Conservation (phyloP, 2,113 vertebrate genomes). For the Neofelis nebulosa region DNA sequence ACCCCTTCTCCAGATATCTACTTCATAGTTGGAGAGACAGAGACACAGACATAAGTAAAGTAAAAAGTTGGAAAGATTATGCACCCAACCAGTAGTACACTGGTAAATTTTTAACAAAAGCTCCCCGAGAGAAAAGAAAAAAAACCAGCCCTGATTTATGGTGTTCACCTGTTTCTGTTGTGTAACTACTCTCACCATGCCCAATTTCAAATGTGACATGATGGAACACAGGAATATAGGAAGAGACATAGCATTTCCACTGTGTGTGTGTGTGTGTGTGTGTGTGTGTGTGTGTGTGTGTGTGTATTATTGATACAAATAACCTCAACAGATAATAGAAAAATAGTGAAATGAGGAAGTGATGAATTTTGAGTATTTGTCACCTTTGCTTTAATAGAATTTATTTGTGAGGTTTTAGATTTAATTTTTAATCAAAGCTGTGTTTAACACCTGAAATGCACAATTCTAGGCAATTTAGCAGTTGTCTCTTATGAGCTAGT, state of each 20-base stretch:
- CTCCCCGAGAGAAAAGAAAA: background rate
- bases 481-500: background rate
- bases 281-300: too few species aligned
- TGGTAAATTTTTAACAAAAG: constrained; percentile 54
- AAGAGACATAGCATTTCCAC: background rate
- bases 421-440: background rate
- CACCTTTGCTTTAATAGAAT: background rate
- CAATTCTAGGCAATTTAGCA: background rate
- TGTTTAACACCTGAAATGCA: background rate
- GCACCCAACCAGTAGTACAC: background rate
- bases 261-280: too few species aligned
- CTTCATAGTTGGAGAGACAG: background rate
- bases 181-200: background rate
- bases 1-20: background rate
- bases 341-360: background rate
- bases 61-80: background rate
- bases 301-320: background rate
- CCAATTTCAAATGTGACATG: background rate
- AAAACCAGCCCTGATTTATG: background rate
- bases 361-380: background rate
- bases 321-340: background rate
- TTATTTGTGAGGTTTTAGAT: background rate
- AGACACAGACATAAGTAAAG: background rate
- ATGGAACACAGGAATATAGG: background rate
- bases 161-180: background rate